Base-by-base conservation (phyloP, 2,888 invertebrate species). In the Disparrhopalites patrizii region DNA sequence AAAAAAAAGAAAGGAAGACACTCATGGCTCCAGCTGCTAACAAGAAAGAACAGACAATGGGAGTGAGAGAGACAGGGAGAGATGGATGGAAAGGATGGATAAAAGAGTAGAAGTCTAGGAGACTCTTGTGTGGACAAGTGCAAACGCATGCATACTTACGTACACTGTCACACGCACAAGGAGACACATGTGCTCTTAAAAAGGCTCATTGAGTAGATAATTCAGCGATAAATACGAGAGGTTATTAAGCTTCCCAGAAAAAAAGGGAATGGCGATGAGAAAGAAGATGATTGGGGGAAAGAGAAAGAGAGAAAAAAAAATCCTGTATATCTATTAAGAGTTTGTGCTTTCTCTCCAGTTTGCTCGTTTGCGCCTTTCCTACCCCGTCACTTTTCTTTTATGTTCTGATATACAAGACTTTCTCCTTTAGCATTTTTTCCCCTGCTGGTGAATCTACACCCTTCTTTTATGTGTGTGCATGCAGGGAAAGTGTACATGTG, bases 141-240 rank as follows among this genome's bases (percentile, higher is more conserved):
- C 5, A 4, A 10, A 43, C n/a, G n/a, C 3, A 25, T 20, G 25
- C 3, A 7, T 7, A 3, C n/a, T 20, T 47, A n/a, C 25, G n/a
- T 20, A 13, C 23, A 23, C 23, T 20, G 7, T 36, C 15, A 7
- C 7, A 36, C 15, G 15, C 36, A 36, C 15, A 36, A 20, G 23
- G 18, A 20, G 5, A 13, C 23, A 47, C 20, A n/a, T n/a, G 47
- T 25, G 10, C 20, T 7, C 47, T 47, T 47, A 47, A 47, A 3
- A 47, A 47, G 47, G 47, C 47, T 47, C 23, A 47, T 54, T 30
- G 61, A 52, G 27, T 52, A 30, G 38, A 58, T 38, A 58, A 58
- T 43, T 38, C 43, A 18, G 58, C 51, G 61, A 61, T 61, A 61
- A 61, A 61, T 47, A 61, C 30, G 15, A 61, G 61, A 61, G n/a